Evolutionary conservation across 1,140 invertebrate species (phyloP).

Genomic region (Heliothis subflexa): DNA sequence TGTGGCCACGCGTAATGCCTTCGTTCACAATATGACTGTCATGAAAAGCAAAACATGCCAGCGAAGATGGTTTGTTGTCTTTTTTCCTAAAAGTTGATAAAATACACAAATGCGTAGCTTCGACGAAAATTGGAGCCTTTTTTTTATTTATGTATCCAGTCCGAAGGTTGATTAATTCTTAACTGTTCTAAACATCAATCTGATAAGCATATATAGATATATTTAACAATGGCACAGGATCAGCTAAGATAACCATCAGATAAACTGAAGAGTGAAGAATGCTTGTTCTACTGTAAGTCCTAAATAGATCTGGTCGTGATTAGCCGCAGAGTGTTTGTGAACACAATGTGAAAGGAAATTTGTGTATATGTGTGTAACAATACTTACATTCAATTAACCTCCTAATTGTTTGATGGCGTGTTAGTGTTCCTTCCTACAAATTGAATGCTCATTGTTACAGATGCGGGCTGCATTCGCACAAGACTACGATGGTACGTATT

Average conservation of each 20-base stretch:
- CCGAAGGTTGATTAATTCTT: conserved; percentile 6
- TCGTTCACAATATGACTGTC: neutral
- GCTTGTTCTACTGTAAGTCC: conserved; percentile 32
- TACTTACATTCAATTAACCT: conserved; percentile 49
- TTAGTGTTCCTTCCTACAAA: conserved; percentile 55
- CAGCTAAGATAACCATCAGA: conserved; percentile 20
- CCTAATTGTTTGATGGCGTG: conserved; percentile 54
- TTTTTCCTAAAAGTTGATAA: neutral
- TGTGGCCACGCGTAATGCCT: conserved; percentile 7
- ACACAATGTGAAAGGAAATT: conserved; percentile 46
- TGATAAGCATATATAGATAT: conserved; percentile 11
- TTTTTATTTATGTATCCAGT: neutral
- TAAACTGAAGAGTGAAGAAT: conserved; percentile 19
- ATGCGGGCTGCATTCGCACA: conserved; percentile 70
- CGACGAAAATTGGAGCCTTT: too few relatives aligned
- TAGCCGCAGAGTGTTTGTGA: conserved; percentile 18
- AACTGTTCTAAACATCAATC: conserved; percentile 19
- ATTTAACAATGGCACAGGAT: conserved; percentile 26
- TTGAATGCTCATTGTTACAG: conserved; percentile 81
- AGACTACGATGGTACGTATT: conserved; percentile 70
- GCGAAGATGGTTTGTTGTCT: neutral
- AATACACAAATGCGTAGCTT: too few relatives aligned
- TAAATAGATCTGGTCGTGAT: conserved; percentile 36
- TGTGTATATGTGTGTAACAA: conserved; percentile 45
- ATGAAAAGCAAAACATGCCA: neutral